phyloP scores from a whole-genome alignment of 2,113 vertebrate genomes.

The Cyprinodon variegatus region DNA sequence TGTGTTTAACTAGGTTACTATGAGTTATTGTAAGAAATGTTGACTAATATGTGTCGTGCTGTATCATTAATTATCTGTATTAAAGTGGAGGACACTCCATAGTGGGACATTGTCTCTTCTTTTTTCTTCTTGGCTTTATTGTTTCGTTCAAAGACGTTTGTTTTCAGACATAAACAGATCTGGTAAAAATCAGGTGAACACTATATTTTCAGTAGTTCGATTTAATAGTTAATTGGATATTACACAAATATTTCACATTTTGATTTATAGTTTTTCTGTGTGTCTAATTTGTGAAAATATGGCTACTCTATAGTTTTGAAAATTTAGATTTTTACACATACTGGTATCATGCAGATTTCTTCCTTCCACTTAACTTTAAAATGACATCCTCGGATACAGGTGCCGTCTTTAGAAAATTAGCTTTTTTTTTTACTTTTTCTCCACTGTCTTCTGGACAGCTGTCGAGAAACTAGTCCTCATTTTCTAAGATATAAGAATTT shows the following conservation, averaged over 20 bases:
- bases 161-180: background rate
- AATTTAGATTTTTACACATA: background rate
- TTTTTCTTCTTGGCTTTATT: background rate
- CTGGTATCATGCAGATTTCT: background rate
- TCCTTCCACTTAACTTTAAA: too few species aligned
- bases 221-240: background rate
- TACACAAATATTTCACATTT: background rate
- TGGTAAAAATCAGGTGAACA: too few species aligned
- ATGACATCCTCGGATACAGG: too few species aligned
- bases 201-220: too few species aligned
- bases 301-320: background rate
- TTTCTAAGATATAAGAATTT: too few species aligned
- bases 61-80: slow-evolving; percentile 77
- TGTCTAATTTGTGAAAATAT: background rate
- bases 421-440: too few species aligned
- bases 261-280: background rate
- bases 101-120: background rate
- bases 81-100: slow-evolving; percentile 73
- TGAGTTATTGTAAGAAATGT: slow-evolving; percentile 72
- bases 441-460: too few species aligned
- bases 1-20: slow-evolving; percentile 70
- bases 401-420: too few species aligned
- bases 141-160: background rate
- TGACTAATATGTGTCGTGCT: slow-evolving; percentile 75
- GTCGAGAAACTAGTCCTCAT: too few species aligned